These are phyloP conservation scores for Belonocnema kinseyi DNA, from an alignment of 1,140 invertebrate genomes.

Conservation along the genomic window DNA sequence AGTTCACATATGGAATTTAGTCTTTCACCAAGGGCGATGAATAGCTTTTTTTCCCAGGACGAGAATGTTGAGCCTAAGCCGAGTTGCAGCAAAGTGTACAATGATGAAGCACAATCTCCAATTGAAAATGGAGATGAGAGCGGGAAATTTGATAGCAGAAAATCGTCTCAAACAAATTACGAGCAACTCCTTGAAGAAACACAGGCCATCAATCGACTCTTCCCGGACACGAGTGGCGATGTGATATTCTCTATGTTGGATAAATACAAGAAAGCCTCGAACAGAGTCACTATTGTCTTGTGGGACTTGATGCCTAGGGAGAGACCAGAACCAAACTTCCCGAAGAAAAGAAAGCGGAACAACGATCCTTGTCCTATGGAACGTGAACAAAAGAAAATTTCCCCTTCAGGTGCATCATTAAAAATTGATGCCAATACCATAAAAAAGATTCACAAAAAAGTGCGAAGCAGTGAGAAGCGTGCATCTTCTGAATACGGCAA, in stretches of 20 bases:
- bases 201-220: conserved; percentile 41
- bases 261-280: conserved; percentile 39
- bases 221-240: conserved; percentile 36
- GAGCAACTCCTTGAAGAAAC: conserved; percentile 40
- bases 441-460: not conserved
- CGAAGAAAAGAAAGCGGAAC: conserved; percentile 24
- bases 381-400: conserved; percentile 2
- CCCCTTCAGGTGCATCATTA: not conserved
- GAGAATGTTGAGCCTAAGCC: not conserved
- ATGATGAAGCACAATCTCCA: too few species aligned
- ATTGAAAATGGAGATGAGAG: not conserved
- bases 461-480: not conserved
- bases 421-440: conserved; percentile 27
- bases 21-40: too few species aligned
- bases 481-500: not conserved
- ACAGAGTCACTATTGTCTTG: conserved; percentile 45
- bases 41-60: too few species aligned
- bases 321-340: conserved; percentile 17
- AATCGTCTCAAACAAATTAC: not conserved
- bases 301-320: conserved; percentile 50
- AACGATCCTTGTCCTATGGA: conserved; percentile 4
- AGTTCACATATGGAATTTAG: too few species aligned
- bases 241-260: conserved; percentile 39
- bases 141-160: not conserved
- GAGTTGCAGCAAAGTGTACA: not conserved